Percentiles rank a stretch among this genome's conserved stretches.
These are phyloP conservation scores for Druon quercuslanigerum DNA, from an alignment of 1,140 invertebrate genomes.

Conservation along the genomic window DNA sequence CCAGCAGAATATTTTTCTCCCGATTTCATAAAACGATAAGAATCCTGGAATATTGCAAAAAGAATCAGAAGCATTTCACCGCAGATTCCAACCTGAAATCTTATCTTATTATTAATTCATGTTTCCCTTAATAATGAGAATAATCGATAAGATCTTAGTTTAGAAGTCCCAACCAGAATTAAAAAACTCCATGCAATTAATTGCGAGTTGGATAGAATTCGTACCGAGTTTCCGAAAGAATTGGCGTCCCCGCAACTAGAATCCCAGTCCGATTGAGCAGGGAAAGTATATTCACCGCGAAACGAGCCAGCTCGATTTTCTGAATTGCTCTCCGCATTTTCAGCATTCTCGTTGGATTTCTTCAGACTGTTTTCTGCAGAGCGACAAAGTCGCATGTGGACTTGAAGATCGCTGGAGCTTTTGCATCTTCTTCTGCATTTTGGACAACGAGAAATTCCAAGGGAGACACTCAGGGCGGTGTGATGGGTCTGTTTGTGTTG, in stretches of 20 bases:
- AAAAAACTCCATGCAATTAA: conserved; percentile 39
- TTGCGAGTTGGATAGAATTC: conserved; percentile 39
- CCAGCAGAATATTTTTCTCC: too few relatives aligned
- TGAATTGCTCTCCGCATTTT: conserved; percentile 59
- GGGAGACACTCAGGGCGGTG: conserved; percentile 71
- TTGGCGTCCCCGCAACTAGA: conserved; percentile 58
- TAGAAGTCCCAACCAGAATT: neutral
- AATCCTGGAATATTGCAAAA: too few relatives aligned
- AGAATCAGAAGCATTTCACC: too few relatives aligned
- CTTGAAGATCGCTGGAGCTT: conserved; percentile 84
- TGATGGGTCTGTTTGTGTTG: conserved; percentile 70
- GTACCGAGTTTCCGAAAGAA: conserved; percentile 67
- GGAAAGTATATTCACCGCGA: conserved; percentile 65
- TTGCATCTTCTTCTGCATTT: conserved; percentile 90
- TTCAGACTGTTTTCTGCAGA: conserved; percentile 60
- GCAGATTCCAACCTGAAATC: too few relatives aligned
- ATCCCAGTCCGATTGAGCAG: conserved; percentile 68
- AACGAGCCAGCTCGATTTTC: conserved; percentile 59
- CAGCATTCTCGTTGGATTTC: conserved; percentile 60
- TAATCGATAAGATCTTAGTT: neutral
- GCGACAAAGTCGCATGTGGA: conserved; percentile 83
- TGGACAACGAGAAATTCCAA: conserved; percentile 88
- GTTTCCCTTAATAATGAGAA: neutral
- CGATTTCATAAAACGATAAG: too few relatives aligned
- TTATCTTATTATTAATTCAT: neutral